Evolutionary conservation across 2,888 invertebrate genomes (phyloP), one percentile per base, ranked within the genome.

Genomic region (Tenthredo livida): DNA sequence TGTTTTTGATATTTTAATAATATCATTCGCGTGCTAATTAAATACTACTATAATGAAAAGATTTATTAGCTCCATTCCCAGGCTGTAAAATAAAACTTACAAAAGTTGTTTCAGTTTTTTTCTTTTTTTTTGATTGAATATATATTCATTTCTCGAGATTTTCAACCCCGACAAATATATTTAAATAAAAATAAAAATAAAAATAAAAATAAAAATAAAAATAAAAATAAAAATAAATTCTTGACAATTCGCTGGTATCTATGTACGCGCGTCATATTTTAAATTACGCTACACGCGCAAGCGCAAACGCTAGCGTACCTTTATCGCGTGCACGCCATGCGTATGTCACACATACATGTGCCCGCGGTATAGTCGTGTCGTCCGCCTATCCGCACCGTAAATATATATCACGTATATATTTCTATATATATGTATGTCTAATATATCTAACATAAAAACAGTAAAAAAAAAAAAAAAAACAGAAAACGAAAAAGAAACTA

Each of bases 281-380:
- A 83, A 83, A 83, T 83, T 65, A 70, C 70, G 83, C 67, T 47
- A 50, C n/a, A 70, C 70, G 83, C 83, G 83, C 83, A 83, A 83
- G 83, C 83, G 83, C 70, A 70, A 67, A 70, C 47, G 83, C 83
- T 29, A 83, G 83, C 83, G 43, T 67, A 70, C 83, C 67, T 83
- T 83, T 83, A 83, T 83, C 83, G 83, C 83, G 50, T 83, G 83
- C 70, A 83, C 67, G 83, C 67, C 83, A 83, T 83, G 83, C 70
- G 83, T 70, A 83, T 67, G 83, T 70, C 80, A 80, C 80, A 25
- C 80, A 80, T 25, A 80, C 61, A 80, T 25, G 21, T 80, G 58
- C 21, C 61, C 61, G 50, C 50, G 29, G 17, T 58, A 58, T 61
- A 40, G 15, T 80, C 37, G n/a, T 40, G 37, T 61, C 61, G 58